A percentile compares a stretch with the other conserved stretches of the same genome.
Conservation (phyloP, 2,113 vertebrate genomes). For the Seriola aureovittata region DNA sequence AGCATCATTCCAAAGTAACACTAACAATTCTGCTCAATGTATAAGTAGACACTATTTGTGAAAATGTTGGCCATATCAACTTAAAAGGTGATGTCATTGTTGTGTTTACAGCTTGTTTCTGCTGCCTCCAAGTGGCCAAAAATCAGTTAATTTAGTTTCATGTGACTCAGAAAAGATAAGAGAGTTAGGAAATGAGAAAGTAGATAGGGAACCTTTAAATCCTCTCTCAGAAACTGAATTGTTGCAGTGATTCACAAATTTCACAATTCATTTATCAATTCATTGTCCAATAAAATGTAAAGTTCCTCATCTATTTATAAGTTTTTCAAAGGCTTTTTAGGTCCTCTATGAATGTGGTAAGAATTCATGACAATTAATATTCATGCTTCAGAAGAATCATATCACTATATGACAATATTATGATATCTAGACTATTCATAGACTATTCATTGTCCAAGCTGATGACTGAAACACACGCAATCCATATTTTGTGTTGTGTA, state of each 20-base stretch:
- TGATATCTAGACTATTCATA: background rate
- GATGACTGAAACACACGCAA: background rate
- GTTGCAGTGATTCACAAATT: too few relatives aligned
- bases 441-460: background rate
- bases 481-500: background rate
- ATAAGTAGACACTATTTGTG: background rate
- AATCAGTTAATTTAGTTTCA: background rate
- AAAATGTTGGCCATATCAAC: background rate
- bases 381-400: background rate
- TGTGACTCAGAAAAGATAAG: background rate
- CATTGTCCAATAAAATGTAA: too few relatives aligned
- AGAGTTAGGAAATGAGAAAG: background rate
- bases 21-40: background rate
- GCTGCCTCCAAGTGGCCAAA: slow-evolving; percentile 16
- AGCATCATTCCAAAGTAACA: background rate
- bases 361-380: background rate
- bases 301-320: too few relatives aligned
- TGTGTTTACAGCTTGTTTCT: slow-evolving; percentile 2
- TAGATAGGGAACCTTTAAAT: background rate
- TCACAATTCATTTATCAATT: too few relatives aligned
- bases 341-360: background rate
- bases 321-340: background rate
- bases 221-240: too few relatives aligned
- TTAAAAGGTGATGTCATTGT: background rate
- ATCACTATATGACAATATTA: background rate